A percentile compares a stretch with the other conserved stretches of the same genome.
These are phyloP conservation scores for Craniophora ligustri DNA, from an alignment of 2,888 invertebrate species.

Conservation along the genomic window DNA sequence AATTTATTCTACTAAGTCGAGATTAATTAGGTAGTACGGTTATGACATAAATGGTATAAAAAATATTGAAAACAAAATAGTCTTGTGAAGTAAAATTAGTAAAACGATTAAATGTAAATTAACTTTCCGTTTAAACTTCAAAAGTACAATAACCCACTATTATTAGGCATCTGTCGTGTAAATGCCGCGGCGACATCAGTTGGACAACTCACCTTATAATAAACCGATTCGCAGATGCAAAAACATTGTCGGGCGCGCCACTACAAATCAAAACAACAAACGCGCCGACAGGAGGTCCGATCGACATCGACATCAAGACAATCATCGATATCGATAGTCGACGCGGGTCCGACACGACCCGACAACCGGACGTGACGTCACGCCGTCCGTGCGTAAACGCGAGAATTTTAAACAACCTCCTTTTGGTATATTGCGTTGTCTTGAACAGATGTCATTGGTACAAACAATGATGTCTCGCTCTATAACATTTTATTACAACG, in stretches of 20 bases:
- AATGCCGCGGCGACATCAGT: constrained; percentile 30
- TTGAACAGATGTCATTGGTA: constrained; percentile 79
- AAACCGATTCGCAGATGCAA: constrained; percentile 72
- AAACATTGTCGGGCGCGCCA: constrained; percentile 70
- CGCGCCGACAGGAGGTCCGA: constrained; percentile 83
- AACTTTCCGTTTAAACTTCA: neutral
- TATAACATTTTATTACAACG: constrained; percentile 63
- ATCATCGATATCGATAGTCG: constrained; percentile 73
- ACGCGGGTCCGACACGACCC: constrained; percentile 61
- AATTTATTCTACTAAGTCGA: too few species aligned
- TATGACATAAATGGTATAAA: too few species aligned
- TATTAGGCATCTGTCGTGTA: constrained; percentile 30
- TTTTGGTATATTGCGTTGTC: constrained; percentile 80
- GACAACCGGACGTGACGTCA: constrained; percentile 85
- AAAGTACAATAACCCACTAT: constrained; percentile 8
- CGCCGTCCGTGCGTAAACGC: constrained; percentile 77
- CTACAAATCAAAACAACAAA: constrained; percentile 85
- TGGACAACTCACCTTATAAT: constrained; percentile 28
- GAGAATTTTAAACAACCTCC: constrained; percentile 87
- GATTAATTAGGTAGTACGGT: too few species aligned
- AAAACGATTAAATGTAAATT: constrained; percentile 13
- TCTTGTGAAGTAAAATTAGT: constrained; percentile 7
- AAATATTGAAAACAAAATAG: too few species aligned
- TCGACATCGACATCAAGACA: constrained; percentile 75
- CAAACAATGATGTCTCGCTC: constrained; percentile 69